Evolutionary conservation across 2,888 invertebrate species (phyloP).

Genomic region (Lithophane ornitopus): DNA sequence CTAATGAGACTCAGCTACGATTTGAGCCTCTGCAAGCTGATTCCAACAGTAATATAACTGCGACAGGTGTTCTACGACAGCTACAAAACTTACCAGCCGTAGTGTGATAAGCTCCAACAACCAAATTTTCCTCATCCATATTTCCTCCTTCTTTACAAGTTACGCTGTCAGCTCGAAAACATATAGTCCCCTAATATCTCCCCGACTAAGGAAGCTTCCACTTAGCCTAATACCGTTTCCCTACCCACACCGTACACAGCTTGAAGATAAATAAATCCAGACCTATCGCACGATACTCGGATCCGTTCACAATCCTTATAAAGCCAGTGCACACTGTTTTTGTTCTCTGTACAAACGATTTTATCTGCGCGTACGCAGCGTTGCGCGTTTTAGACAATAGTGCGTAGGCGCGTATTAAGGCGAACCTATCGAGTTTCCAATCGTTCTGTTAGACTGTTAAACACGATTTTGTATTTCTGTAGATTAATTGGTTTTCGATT

Average conservation of each 20-base stretch:
- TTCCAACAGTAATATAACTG: not conserved
- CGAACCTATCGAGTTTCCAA: conserved; percentile 68
- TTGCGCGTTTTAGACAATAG: conserved; percentile 81
- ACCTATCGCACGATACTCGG: conserved; percentile 60
- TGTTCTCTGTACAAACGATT: conserved; percentile 64
- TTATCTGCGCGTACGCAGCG: conserved; percentile 70
- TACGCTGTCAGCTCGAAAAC: not conserved
- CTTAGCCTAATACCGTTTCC: conserved; percentile 35
- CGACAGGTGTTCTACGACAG: too few relatives aligned
- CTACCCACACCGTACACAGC: conserved; percentile 50
- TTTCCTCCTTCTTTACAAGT: not conserved
- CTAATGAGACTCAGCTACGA: not conserved
- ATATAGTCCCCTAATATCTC: conserved; percentile 31
- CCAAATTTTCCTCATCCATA: not conserved
- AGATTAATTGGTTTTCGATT: conserved; percentile 63
- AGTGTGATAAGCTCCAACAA: not conserved
- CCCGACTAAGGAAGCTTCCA: conserved; percentile 22
- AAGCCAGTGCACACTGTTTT: conserved; percentile 66
- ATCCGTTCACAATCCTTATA: conserved; percentile 67
- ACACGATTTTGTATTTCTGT: conserved; percentile 64
- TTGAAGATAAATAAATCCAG: conserved; percentile 65
- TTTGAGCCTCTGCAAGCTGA: not conserved
- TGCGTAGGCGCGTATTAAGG: conserved; percentile 84
- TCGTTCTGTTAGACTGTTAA: conserved; percentile 66
- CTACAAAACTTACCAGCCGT: not conserved